Base-by-base conservation (phyloP, 2,888 invertebrate species). In the Lasioglossum calceatum region DNA sequence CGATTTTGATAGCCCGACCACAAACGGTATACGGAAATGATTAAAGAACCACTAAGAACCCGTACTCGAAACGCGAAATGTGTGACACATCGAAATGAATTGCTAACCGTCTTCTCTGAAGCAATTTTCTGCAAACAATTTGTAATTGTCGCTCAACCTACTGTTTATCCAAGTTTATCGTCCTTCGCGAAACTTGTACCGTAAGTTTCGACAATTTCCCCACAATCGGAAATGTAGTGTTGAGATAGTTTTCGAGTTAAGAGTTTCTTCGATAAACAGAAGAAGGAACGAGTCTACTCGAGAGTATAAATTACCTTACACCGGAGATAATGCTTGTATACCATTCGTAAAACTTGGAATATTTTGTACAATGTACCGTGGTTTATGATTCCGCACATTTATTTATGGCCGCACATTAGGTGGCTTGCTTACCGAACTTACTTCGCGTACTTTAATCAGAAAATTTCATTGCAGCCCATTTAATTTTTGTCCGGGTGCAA, bases 1-100 rank as follows among this genome's bases (percentile, higher is more conserved):
- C 64, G 50, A 85, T 85, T 85, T 85, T 23, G 44, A 44, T 32
- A 42, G 23, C n/a, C 54, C 47, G 79, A 77, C 77, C 77, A 74
- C 39, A 67, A 77, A 58, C 54, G 73, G 73, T 67, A 84, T 58
- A 73, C 12, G 1, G 39, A 4, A 42, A 12, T 42, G 71, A 42
- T 70, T 71, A 71, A 71, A 71, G 7, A 27, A 71, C 12, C 42
- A n/a, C 12, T 42, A 14, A 42, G 71, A 42, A 71, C n/a, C 5
- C 2, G 14, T 2, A n/a, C 1, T 0, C 5, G 23, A 12, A 42
- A n/a, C 23, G 71, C 23, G 71, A 42, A 42, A 64, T 8, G 8
- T 32, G 7, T 5, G 32, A 27, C 27, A 7, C 27, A 5, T 4
- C 61, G 14, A 27, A 32, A 14, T 64, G 16, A 64, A 64, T 64